Base-by-base conservation (phyloP, 2,797 vertebrate genomes). In the Leptodactylus fallax region DNA sequence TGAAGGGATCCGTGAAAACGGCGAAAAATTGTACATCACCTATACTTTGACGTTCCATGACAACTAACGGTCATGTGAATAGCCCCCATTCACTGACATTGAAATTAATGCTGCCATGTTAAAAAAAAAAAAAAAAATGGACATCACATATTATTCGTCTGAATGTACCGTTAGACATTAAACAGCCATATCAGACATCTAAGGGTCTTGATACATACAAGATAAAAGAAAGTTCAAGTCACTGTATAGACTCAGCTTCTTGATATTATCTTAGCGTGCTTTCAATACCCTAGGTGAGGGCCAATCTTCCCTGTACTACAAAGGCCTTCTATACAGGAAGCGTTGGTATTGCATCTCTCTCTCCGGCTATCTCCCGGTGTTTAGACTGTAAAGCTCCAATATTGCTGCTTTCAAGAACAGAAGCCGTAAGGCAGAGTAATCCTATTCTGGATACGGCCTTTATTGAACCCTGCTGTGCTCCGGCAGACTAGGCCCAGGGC, bases 401-500 rank as follows among this genome's bases (percentile, higher is more conserved):
- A 72, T 84, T 58, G 51, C 36, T 72, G 16, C 76, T 72, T 36
- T 53, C 56, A 74, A 27, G 36, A 61, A 21, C 19, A 55, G 58
- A 55, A 77, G 76, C 74, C 63, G 13, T 80, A 71, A 85, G 83
- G 77, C 83, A 25, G 53, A 45, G 47, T 74, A 85, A 85, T 88
- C 63, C 79, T 74, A 72, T 88, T 72, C 67, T 80, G n/a, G 23
- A 85, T 19, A n/a, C 19, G n/a, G 76, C 53, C 36, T 67, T 72
- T 84, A 88, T 88, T 58, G 79, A 79, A 77, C 10, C 81, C 76
- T 72, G 82, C 87, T 85, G 82, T 74, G 55, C 53, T 63, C 77
- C 77, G 10, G 45, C 76, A 79, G 74, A 69, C 87, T 14, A 71
- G 63, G 45, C n/a, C 55, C n/a, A 77, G 21, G 80, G 17, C 77